phyloP scores from a whole-genome alignment of 2,888 invertebrate genomes.

The Aphodius granarius region DNA sequence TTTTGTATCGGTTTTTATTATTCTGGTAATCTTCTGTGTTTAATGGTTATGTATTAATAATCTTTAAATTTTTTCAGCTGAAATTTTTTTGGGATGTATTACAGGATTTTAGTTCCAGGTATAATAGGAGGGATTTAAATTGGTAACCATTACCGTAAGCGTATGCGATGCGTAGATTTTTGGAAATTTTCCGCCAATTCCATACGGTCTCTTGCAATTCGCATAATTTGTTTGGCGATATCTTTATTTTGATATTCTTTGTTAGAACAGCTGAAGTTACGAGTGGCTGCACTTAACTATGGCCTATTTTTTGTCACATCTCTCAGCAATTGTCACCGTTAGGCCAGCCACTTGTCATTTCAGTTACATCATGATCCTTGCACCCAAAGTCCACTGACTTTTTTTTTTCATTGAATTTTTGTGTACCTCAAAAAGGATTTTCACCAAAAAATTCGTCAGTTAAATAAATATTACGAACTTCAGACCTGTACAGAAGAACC shows the following conservation, averaged over 20 bases:
- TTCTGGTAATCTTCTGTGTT: conserved; percentile 5
- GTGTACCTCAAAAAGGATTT: conserved; percentile 35
- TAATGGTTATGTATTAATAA: neutral
- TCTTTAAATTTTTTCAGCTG: conserved; percentile 7
- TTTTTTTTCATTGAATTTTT: conserved; percentile 16
- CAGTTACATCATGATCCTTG: conserved; percentile 17
- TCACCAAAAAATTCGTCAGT: conserved; percentile 32
- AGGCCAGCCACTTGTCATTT: neutral
- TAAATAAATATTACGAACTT: conserved; percentile 1
- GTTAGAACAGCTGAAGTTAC: neutral
- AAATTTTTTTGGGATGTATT: neutral
- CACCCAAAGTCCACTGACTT: conserved; percentile 23
- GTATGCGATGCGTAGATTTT: neutral
- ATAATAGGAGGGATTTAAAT: conserved; percentile 1
- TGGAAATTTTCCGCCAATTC: conserved; percentile 7
- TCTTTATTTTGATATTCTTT: neutral
- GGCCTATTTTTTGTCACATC: neutral
- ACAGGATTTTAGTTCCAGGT: conserved; percentile 1
- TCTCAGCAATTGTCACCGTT: neutral
- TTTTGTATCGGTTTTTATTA: neutral
- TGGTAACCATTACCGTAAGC: conserved; percentile 1
- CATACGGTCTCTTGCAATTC: conserved; percentile 11
- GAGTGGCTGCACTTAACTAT: neutral
- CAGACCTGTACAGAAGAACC: conserved; percentile 6
- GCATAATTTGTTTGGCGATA: neutral